phyloP scores from a whole-genome alignment of 1,140 invertebrate species.

The Temnothorax curvispinosus region DNA sequence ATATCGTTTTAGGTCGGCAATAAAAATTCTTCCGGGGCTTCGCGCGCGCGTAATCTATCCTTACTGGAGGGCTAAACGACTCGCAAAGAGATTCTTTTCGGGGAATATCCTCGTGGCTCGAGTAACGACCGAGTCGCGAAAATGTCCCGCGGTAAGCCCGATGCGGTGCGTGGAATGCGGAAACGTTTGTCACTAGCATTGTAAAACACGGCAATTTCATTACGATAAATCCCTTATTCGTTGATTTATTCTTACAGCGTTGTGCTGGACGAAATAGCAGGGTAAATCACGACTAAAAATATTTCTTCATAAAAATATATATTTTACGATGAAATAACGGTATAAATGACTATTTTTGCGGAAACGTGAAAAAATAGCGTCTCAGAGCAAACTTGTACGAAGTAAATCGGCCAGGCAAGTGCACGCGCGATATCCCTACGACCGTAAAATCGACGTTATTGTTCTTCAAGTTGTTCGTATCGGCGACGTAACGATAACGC shows the following conservation, averaged over 20 bases:
- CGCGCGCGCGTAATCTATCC: slow-evolving; percentile 46
- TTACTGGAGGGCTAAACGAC: slow-evolving; percentile 51
- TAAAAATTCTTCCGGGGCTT: slow-evolving; percentile 54
- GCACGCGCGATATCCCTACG: slow-evolving; percentile 13
- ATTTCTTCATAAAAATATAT: slow-evolving; percentile 3
- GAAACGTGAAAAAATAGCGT: neutral
- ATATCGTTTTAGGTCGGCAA: slow-evolving; percentile 54
- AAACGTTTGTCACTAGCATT: slow-evolving; percentile 40
- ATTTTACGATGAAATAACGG: neutral
- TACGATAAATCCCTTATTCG: slow-evolving; percentile 23
- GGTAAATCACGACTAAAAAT: neutral
- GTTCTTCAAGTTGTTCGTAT: slow-evolving; percentile 34
- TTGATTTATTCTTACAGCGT: slow-evolving; percentile 1
- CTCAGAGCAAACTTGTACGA: neutral
- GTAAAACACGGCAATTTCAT: slow-evolving; percentile 25
- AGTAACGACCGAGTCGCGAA: slow-evolving; percentile 44
- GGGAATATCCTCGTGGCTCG: slow-evolving; percentile 30
- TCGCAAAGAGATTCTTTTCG: slow-evolving; percentile 53
- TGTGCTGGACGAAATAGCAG: neutral
- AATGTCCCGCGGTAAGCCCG: slow-evolving; percentile 24
- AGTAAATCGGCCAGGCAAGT: neutral
- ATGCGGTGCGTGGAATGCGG: slow-evolving; percentile 11
- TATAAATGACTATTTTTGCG: neutral
- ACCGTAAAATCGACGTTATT: slow-evolving; percentile 52
- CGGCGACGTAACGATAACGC: slow-evolving; percentile 28